phyloP scores from a whole-genome alignment of 1,140 invertebrate species.

The Euwallacea similis region DNA sequence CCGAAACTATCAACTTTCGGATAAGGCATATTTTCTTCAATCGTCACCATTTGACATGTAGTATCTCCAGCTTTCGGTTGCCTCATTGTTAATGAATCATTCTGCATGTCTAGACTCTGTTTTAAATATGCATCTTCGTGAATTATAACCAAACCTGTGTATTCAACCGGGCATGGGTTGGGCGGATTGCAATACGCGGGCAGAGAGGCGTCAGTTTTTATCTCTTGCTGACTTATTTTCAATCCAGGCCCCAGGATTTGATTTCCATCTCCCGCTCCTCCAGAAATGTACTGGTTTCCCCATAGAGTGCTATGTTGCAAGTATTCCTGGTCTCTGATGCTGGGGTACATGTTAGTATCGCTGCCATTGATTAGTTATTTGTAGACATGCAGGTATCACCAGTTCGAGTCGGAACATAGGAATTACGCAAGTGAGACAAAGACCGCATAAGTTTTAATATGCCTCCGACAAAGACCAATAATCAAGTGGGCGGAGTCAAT shows the following conservation, averaged over 20 bases:
- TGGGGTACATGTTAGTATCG: conserved; percentile 67
- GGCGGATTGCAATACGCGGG: conserved; percentile 99
- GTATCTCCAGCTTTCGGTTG: too few relatives aligned
- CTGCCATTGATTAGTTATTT: conserved; percentile 58
- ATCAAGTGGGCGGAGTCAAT: conserved; percentile 14
- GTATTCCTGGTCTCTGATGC: conserved; percentile 86
- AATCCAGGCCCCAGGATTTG: conserved; percentile 65
- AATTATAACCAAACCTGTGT: conserved; percentile 60
- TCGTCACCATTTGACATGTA: too few relatives aligned
- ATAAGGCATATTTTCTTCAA: too few relatives aligned
- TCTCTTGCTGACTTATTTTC: conserved; percentile 66
- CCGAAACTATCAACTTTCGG: too few relatives aligned
- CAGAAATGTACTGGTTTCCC: conserved; percentile 77
- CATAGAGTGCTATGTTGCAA: conserved; percentile 84
- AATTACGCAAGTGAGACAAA: conserved; percentile 46
- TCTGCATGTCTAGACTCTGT: too few relatives aligned
- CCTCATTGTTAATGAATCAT: too few relatives aligned
- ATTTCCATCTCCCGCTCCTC: conserved; percentile 75
- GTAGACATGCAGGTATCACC: conserved; percentile 41
- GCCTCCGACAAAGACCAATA: conserved; percentile 48
- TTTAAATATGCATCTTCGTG: neutral
- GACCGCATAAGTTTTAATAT: too few relatives aligned
- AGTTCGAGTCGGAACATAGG: conserved; percentile 8
- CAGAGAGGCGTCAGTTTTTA: conserved; percentile 88
- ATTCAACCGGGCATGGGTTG: conserved; percentile 94